A percentile compares a stretch with the other conserved stretches of the same genome.
These are phyloP conservation scores for Hycleus phaleratus DNA, from an alignment of 1,140 invertebrate genomes.

Conservation along the genomic window DNA sequence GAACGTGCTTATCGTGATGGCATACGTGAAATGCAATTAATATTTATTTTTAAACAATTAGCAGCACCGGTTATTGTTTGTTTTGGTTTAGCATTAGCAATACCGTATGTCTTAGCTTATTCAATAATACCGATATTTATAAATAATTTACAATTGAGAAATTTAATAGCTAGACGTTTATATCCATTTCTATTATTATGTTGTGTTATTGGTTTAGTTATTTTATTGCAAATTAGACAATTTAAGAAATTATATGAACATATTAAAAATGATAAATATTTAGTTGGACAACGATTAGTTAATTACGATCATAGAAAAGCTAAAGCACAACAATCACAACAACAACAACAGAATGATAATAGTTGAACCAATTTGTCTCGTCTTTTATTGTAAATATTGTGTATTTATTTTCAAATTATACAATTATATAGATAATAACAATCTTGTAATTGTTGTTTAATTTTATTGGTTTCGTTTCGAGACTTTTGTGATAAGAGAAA, in stretches of 20 bases:
- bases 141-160: constrained; percentile 60
- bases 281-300: constrained; percentile 88
- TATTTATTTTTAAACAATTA: constrained; percentile 74
- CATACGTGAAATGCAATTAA: constrained; percentile 84
- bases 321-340: constrained; percentile 15
- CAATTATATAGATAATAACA: too few relatives aligned
- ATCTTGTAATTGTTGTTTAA: too few relatives aligned
- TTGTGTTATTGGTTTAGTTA: constrained; percentile 57
- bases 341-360: too few relatives aligned
- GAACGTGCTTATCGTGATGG: constrained; percentile 89
- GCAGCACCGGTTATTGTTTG: constrained; percentile 83
- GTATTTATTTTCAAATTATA: too few relatives aligned
- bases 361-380: too few relatives aligned
- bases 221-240: constrained; percentile 74
- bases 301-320: constrained; percentile 81
- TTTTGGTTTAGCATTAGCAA: constrained; percentile 77
- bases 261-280: constrained; percentile 98
- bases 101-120: constrained; percentile 84
- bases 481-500: too few relatives aligned
- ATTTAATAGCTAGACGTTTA: constrained; percentile 75
- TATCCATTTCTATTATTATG: constrained; percentile 83
- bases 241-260: constrained; percentile 93
- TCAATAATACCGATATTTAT: constrained; percentile 75
- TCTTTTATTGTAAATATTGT: too few relatives aligned
- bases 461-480: too few relatives aligned